Evolutionary conservation across 2,888 invertebrate genomes (phyloP).

Genomic region (Xylota sylvarum): DNA sequence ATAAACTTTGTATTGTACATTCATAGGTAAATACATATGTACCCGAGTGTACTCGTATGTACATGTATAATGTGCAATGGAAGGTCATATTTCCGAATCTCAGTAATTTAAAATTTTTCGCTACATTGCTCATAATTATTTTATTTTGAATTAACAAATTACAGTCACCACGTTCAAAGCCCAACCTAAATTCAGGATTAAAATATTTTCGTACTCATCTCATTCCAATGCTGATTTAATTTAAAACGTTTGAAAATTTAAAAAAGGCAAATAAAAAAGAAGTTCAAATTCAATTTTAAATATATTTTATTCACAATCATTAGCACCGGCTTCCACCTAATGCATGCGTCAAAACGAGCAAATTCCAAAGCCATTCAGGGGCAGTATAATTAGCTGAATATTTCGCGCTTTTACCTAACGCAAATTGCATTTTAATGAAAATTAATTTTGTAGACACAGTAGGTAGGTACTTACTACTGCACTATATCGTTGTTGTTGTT

Average conservation of each 20-base stretch:
- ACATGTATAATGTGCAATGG: too few relatives aligned
- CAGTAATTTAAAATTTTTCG: neutral
- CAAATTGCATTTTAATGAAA: constrained; percentile 66
- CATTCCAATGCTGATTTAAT: constrained; percentile 10
- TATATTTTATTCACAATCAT: constrained; percentile 19
- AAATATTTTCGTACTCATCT: constrained; percentile 9
- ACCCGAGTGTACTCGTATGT: too few relatives aligned
- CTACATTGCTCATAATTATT: constrained; percentile 17
- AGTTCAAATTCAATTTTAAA: constrained; percentile 38
- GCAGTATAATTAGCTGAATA: constrained; percentile 46
- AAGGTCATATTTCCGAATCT: neutral
- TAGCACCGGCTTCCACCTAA: constrained; percentile 9
- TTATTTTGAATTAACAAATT: constrained; percentile 13
- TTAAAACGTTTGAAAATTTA: constrained; percentile 2
- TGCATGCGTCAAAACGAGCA: neutral
- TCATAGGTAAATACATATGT: too few relatives aligned
- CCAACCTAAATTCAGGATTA: constrained; percentile 6
- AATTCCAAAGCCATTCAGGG: constrained; percentile 17
- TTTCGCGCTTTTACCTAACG: neutral
- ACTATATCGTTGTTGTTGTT: neutral
- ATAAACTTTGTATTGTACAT: too few relatives aligned
- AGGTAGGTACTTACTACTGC: neutral
- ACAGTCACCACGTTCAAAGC: neutral
- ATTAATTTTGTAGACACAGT: neutral
- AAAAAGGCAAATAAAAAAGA: constrained; percentile 13